These are phyloP conservation scores for Tenthredo amoena DNA, from an alignment of 2,888 invertebrate genomes.

Conservation along the genomic window DNA sequence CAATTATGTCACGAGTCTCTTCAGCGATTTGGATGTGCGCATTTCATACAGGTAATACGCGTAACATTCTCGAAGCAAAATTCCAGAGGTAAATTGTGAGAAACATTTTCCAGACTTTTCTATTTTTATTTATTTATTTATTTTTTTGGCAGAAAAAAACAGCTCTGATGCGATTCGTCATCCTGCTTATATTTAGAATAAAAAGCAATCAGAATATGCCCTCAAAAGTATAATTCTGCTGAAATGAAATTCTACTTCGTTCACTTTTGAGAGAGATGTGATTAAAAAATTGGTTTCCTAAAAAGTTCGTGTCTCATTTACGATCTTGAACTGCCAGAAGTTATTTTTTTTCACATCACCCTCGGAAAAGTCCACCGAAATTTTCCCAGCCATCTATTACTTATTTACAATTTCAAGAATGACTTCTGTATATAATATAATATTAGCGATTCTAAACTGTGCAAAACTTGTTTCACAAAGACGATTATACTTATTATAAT, in stretches of 20 bases:
- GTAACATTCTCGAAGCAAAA: not conserved
- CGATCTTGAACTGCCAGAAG: not conserved
- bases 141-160: not conserved
- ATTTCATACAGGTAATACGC: not conserved
- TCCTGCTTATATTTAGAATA: not conserved
- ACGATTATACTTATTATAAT: not conserved
- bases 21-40: not conserved
- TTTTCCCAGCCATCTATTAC: not conserved
- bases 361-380: not conserved
- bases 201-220: not conserved
- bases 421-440: not conserved
- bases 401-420: not conserved
- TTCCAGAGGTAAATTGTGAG: not conserved
- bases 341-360: not conserved
- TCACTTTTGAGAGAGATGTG: not conserved
- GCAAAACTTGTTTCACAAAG: not conserved
- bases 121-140: not conserved
- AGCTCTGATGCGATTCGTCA: not conserved
- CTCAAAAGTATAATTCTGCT: not conserved
- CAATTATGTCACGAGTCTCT: not conserved
- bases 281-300: conserved; percentile 1
- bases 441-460: conserved; percentile 3
- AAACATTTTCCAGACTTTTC: not conserved
- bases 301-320: conserved; percentile 12
- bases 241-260: conserved; percentile 3